Evolutionary conservation across 2,113 vertebrate genomes (phyloP).

Genomic region (Antigone vipio): DNA sequence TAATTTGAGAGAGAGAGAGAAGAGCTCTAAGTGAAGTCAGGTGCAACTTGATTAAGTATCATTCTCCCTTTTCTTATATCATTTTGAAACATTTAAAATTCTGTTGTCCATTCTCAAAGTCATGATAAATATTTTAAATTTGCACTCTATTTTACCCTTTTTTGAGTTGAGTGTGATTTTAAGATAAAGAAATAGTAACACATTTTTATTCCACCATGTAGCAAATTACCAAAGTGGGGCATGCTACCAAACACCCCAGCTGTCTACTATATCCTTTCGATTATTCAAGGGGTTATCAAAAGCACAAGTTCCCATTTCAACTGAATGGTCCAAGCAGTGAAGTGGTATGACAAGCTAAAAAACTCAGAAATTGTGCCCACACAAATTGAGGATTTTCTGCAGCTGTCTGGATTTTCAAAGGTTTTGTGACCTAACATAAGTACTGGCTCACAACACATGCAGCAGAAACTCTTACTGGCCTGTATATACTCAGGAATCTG

Average conservation of each 20-base stretch:
- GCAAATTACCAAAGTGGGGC: background rate
- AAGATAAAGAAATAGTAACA: background rate
- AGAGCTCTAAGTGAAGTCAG: background rate
- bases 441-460: rapidly evolving
- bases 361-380: background rate
- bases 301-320: background rate
- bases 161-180: background rate
- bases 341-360: background rate
- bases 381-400: background rate
- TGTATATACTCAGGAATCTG: background rate
- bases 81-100: background rate
- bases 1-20: background rate
- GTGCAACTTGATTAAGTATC: background rate
- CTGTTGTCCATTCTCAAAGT: background rate
- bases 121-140: background rate
- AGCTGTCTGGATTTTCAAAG: background rate
- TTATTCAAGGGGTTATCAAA: background rate
- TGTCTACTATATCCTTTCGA: background rate
- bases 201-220: background rate
- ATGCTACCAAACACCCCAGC: background rate
- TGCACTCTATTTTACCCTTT: background rate
- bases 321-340: background rate
- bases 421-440: rapidly evolving
- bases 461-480: background rate
- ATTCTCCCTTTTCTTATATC: background rate